These are phyloP conservation scores for Stigmatopora argus DNA, from an alignment of 2,113 vertebrate genomes.

Conservation along the genomic window DNA sequence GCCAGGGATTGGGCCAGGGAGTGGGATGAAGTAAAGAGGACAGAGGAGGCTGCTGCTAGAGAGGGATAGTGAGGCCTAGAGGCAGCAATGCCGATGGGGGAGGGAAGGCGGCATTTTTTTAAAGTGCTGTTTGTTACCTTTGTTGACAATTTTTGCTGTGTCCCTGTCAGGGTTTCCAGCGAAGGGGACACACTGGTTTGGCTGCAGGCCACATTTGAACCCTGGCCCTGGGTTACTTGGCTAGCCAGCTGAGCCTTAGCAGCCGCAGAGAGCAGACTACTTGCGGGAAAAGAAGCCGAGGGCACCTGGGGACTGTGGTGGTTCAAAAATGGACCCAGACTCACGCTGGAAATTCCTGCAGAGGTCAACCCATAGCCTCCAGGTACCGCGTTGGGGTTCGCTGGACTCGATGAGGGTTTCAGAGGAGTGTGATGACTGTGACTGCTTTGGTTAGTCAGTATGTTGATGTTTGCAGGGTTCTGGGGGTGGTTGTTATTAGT, in stretches of 20 bases:
- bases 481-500: conserved; percentile 61
- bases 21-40: conserved; percentile 58
- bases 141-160: conserved; percentile 56
- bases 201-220: conserved; percentile 61
- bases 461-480: conserved; percentile 40
- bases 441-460: conserved; percentile 71
- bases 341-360: conserved; percentile 68
- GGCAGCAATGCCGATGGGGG: conserved; percentile 39
- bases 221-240: conserved; percentile 66
- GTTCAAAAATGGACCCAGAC: conserved; percentile 62
- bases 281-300: conserved; percentile 79
- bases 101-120: conserved; percentile 68
- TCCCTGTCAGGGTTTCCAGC: conserved; percentile 57
- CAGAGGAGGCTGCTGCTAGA: conserved; percentile 52
- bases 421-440: conserved; percentile 55
- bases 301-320: conserved; percentile 74
- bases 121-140: conserved; percentile 86
- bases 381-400: conserved; percentile 55
- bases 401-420: conserved; percentile 44
- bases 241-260: conserved; percentile 82
- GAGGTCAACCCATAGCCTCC: conserved; percentile 50
- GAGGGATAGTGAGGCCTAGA: conserved; percentile 51
- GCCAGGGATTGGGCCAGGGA: conserved; percentile 57
- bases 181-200: conserved; percentile 35
- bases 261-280: conserved; percentile 82